These are phyloP conservation scores for Neoniphon sammara DNA, from an alignment of 2,797 vertebrate species.

Conservation along the genomic window DNA sequence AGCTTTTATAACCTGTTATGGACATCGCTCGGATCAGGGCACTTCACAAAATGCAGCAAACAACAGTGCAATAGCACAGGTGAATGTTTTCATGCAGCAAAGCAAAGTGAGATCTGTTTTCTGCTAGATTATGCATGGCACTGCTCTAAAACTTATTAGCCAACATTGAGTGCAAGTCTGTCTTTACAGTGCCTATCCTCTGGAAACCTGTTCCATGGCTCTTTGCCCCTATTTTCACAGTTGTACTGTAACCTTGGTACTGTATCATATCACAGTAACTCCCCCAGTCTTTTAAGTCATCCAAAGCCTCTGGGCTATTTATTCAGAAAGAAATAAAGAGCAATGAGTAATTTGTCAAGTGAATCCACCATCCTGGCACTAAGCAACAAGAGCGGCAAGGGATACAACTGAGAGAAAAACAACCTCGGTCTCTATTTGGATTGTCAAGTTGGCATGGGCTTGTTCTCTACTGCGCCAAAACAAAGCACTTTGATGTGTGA, in stretches of 20 bases:
- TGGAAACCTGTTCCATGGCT: conserved; percentile 21
- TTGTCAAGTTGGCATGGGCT: conserved; percentile 28
- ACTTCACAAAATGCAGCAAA: not conserved
- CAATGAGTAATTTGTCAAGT: conserved; percentile 17
- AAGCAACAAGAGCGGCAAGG: conserved; percentile 15
- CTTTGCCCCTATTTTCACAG: conserved; percentile 64
- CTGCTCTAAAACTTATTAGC: not conserved
- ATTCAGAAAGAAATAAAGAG: conserved; percentile 35
- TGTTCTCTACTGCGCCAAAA: not conserved
- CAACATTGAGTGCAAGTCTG: not conserved
- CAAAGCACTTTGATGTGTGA: no score
- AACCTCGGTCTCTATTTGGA: conserved; percentile 34
- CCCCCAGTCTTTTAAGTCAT: conserved; percentile 54
- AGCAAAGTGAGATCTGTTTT: no score
- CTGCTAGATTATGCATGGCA: no score
- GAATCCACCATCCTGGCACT: conserved; percentile 8
- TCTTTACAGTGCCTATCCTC: not conserved
- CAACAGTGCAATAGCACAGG: not conserved
- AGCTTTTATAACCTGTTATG: conserved; percentile 9
- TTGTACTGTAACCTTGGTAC: conserved; percentile 44
- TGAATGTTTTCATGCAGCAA: no score
- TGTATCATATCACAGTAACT: conserved; percentile 54
- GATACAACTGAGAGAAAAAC: conserved; percentile 26
- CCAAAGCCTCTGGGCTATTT: conserved; percentile 46
- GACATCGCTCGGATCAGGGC: no score